phyloP scores from a whole-genome alignment of 2,113 vertebrate species.

The Oryzias curvinotus region DNA sequence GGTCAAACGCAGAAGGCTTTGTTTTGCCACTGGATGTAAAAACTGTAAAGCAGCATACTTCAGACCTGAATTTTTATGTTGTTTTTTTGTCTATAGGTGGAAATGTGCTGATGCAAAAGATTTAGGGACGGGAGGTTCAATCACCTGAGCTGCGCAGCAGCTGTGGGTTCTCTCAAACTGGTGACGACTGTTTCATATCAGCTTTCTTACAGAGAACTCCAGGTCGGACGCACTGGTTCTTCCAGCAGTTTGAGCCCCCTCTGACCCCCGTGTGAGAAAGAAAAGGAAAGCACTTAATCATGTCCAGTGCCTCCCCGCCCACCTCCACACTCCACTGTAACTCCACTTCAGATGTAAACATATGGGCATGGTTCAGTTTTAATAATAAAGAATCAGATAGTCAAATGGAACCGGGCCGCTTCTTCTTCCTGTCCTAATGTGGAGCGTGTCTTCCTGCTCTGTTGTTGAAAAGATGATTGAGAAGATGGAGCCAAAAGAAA shows the following conservation, averaged over 20 bases:
- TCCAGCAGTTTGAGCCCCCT: conserved; percentile 45
- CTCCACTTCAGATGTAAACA: conserved; percentile 77
- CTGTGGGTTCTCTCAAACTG: conserved; percentile 8
- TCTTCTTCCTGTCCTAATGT: conserved; percentile 44
- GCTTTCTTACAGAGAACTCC: too few relatives aligned
- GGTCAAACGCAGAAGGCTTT: conserved; percentile 70
- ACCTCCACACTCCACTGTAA: conserved; percentile 71
- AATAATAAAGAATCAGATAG: conserved; percentile 82
- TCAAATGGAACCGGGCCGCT: conserved; percentile 61
- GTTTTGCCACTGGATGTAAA: conserved; percentile 80
- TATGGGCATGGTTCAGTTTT: conserved; percentile 82
- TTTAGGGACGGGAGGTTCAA: conserved; percentile 47
- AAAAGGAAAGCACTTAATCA: conserved; percentile 73
- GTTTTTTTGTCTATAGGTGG: conserved; percentile 57
- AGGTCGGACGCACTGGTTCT: conserved; percentile 42
- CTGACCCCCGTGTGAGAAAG: conserved; percentile 36
- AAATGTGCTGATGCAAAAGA: conserved; percentile 69
- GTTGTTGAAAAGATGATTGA: too few relatives aligned
- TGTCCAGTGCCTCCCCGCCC: conserved; percentile 75
- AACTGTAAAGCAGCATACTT: conserved; percentile 76
- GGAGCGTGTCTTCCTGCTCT: background rate
- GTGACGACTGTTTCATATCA: conserved; percentile 8
- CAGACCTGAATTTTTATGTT: conserved; percentile 45
- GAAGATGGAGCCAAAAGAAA: too few relatives aligned
- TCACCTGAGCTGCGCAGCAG: conserved; percentile 36